Conservation (phyloP, 2,888 invertebrate genomes). For the Ophion ventricosus region DNA sequence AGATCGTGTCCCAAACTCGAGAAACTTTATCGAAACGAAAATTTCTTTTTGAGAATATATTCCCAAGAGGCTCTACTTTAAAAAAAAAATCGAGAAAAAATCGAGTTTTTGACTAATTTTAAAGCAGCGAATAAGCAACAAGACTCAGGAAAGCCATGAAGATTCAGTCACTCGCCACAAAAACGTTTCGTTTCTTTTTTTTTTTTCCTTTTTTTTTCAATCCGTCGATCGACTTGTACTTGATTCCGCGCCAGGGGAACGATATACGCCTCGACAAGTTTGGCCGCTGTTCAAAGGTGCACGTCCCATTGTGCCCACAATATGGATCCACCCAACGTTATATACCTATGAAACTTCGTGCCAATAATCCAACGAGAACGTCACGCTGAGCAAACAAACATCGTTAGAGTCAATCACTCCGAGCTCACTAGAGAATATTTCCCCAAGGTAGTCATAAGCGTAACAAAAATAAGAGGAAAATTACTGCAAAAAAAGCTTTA, state of each 20-base stretch:
- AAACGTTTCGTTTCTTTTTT: constrained; percentile 17
- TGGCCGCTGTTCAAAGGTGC: constrained; percentile 64
- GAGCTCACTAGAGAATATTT: constrained; percentile 22
- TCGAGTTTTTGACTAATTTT: too few relatives aligned
- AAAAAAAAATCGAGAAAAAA: too few relatives aligned
- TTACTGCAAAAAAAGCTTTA: constrained; percentile 20
- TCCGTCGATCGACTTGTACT: constrained; percentile 65
- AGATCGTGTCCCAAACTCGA: too few relatives aligned
- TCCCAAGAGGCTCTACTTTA: too few relatives aligned
- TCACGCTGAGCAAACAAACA: constrained; percentile 51
- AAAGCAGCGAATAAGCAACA: neutral
- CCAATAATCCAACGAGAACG: constrained; percentile 55
- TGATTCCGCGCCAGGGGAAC: constrained; percentile 66
- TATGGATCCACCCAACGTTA: constrained; percentile 27
- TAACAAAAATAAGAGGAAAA: constrained; percentile 13
- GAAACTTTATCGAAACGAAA: too few relatives aligned
- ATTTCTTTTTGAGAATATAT: too few relatives aligned
- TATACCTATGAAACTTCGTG: constrained; percentile 39
- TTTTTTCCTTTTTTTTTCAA: constrained; percentile 48
- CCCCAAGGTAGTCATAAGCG: constrained; percentile 12
- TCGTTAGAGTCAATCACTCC: constrained; percentile 61
- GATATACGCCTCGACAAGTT: constrained; percentile 54
- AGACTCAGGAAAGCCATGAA: constrained; percentile 30
- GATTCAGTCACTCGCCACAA: constrained; percentile 65
- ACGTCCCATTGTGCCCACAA: constrained; percentile 37